Evolutionary conservation across 2,888 invertebrate species (phyloP), one percentile per base, ranked within the genome.

Genomic region (Folsomia candida): DNA sequence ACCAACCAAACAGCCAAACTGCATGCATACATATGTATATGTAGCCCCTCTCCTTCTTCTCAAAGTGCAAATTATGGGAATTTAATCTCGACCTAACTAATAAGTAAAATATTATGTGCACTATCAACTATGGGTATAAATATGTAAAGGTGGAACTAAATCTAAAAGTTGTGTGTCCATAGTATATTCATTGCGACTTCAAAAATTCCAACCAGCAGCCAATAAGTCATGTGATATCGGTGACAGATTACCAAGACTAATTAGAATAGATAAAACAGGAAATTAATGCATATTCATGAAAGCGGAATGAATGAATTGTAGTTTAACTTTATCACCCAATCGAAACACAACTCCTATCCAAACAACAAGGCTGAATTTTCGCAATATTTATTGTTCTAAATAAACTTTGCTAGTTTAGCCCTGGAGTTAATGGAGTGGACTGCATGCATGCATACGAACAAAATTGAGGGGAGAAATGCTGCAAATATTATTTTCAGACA

Each of bases 241-340:
- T 59, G 59, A 59, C 59, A 59, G 59, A 59, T 59, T 59, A 59
- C 59, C 14, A 59, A 59, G 59, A 59, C 59, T 59, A 59, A 59
- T 59, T 59, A 59, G 24, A 59, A 59, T 59, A 59, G 59, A 59
- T 59, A 59, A 59, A 59, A 9, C 24, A 59, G 59, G 59, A 59
- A 59, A 59, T 4, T 59, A 37, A 20, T 59, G 59, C 59, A 59
- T 59, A 59, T 59, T 59, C 59, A 59, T 59, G 25, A 4, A 3
- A 22, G 26, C 25, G 37, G 37, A 4, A 37, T 37, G 37, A 37
- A 37, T 37, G 37, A 37, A 37, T 37, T 37, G 37, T 37, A 37
- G 37, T 37, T 37, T 37, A 9, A 37, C 14, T 37, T 37, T 37
- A 37, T 37, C 37, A 14, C 37, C 37, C 37, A 4, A 37, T 14